Evolutionary conservation across 2,113 vertebrate genomes (phyloP).

Genomic region (Callionymus lyra): DNA sequence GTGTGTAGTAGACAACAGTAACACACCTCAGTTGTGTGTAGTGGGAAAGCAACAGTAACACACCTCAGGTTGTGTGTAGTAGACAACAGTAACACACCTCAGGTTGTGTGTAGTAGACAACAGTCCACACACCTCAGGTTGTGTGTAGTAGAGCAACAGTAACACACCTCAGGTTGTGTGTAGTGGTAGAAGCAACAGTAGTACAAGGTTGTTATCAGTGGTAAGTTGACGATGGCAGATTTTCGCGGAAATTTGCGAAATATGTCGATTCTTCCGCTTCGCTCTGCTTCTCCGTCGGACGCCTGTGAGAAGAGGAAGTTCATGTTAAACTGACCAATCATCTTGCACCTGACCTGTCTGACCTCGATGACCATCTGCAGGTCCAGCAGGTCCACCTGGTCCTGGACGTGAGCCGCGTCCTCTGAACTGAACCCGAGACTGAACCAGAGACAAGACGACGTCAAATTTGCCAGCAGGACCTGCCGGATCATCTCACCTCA

Average conservation of each 20-base stretch:
- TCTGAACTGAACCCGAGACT: slow-evolving; percentile 87
- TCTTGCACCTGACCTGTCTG: slow-evolving; percentile 50
- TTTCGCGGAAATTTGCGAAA: slow-evolving; percentile 87
- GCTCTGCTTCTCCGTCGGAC: slow-evolving; percentile 75
- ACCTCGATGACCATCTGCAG: slow-evolving; percentile 95
- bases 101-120: too few relatives aligned
- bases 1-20: too few relatives aligned
- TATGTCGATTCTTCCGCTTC: slow-evolving; percentile 73
- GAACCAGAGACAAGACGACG: slow-evolving; percentile 4
- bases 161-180: slow-evolving; percentile 24
- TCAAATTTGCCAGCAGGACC: not conserved
- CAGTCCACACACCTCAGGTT: not conserved
- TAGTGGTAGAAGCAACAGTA: slow-evolving; percentile 97
- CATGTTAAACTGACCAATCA: slow-evolving; percentile 15
- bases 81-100: too few relatives aligned
- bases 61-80: too few relatives aligned
- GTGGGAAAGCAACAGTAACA: not conserved
- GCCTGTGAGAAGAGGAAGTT: slow-evolving; percentile 52
- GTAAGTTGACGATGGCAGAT: slow-evolving; percentile 90
- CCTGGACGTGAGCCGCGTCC: slow-evolving; percentile 79
- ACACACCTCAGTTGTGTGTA: too few relatives aligned
- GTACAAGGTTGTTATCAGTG: slow-evolving; percentile 88
- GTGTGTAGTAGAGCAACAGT: too few relatives aligned
- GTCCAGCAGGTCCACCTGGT: slow-evolving; percentile 89
- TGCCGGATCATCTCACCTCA: slow-evolving; percentile 67